phyloP scores from a whole-genome alignment of 2,797 vertebrate genomes.

The Chromobotia macracanthus region DNA sequence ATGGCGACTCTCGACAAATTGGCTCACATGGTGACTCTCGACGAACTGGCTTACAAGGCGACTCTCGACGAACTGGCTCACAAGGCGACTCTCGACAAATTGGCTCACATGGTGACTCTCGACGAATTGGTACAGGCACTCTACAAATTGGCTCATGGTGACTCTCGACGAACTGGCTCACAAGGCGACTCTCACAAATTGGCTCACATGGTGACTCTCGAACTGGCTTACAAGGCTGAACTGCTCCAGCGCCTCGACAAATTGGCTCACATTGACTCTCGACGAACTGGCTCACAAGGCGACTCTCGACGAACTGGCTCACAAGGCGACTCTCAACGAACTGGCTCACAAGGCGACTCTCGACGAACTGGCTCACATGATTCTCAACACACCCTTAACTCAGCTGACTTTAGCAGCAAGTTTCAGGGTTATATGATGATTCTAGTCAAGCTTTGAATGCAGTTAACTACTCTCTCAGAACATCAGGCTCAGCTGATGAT shows the following conservation, averaged over 20 bases:
- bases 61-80: conserved; percentile 10
- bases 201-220: too few relatives aligned
- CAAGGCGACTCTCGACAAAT: background rate
- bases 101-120: background rate
- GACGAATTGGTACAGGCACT: background rate
- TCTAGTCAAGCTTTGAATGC: conserved; percentile 28
- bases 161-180: conserved; percentile 13
- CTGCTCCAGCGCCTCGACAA: too few relatives aligned
- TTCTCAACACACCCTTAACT: conserved; percentile 6
- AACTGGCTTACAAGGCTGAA: too few relatives aligned
- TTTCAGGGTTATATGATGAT: background rate
- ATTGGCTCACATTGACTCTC: conserved; percentile 21
- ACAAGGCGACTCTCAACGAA: conserved; percentile 14
- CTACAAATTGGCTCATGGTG: background rate
- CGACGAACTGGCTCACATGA: background rate
- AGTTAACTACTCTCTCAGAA: conserved; percentile 10
- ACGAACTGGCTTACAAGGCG: background rate
- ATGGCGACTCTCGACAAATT: conserved; percentile 22
- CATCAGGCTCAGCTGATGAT: conserved; percentile 59
- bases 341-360: background rate
- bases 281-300: too few relatives aligned
- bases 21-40: background rate
- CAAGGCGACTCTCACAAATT: too few relatives aligned
- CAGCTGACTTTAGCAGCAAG: conserved; percentile 10
- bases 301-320: conserved; percentile 11